These are phyloP conservation scores for Semicossyphus pulcher DNA, from an alignment of 2,113 vertebrate species.

Conservation along the genomic window DNA sequence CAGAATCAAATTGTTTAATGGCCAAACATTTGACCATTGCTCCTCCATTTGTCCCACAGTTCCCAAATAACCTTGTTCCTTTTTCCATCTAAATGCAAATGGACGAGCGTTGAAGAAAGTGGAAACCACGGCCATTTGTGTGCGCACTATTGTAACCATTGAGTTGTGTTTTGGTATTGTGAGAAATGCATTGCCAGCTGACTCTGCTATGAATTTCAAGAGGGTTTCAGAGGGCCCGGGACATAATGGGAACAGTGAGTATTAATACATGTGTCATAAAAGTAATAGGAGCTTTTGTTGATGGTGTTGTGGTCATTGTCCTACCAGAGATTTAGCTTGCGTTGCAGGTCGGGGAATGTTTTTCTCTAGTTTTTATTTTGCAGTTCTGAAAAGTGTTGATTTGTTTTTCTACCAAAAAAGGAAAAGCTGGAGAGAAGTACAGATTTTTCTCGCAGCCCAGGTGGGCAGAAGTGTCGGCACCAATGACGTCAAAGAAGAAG, in stretches of 20 bases:
- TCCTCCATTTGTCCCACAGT: slow-evolving; percentile 34
- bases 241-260: slow-evolving; percentile 29
- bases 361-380: too few species aligned
- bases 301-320: slow-evolving; percentile 5
- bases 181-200: slow-evolving; percentile 32
- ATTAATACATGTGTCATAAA: slow-evolving; percentile 39
- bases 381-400: not conserved
- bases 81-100: slow-evolving; percentile 86
- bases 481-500: too few species aligned
- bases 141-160: slow-evolving; percentile 42
- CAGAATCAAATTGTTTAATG: slow-evolving; percentile 30
- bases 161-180: slow-evolving; percentile 55
- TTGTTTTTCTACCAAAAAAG: too few species aligned
- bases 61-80: slow-evolving; percentile 58
- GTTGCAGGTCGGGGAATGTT: too few species aligned
- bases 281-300: slow-evolving; percentile 26
- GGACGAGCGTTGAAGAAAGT: slow-evolving; percentile 39
- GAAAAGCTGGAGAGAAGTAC: too few species aligned
- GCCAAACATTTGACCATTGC: slow-evolving; percentile 46
- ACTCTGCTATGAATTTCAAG: slow-evolving; percentile 57
- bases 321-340: not conserved
- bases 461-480: too few species aligned
- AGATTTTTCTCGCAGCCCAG: too few species aligned
- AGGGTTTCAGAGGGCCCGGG: slow-evolving; percentile 22
- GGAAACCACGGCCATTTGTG: slow-evolving; percentile 44